Evolutionary conservation across 2,113 vertebrate genomes (phyloP).

Genomic region (Zosterops japonicus): DNA sequence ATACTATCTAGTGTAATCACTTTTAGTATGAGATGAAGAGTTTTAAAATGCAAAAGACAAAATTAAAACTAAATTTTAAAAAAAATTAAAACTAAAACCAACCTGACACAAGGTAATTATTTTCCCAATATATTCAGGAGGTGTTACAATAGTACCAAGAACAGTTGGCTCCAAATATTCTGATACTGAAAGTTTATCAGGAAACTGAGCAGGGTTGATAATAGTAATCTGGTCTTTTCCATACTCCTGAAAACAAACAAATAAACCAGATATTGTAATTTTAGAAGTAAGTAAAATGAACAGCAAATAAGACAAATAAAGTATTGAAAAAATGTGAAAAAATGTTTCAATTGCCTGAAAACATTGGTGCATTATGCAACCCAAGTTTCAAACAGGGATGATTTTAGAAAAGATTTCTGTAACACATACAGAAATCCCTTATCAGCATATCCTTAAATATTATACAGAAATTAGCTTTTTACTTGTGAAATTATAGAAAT

Average conservation of each 20-base stretch:
- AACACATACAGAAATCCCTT: background rate
- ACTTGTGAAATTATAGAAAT: background rate
- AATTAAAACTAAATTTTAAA: background rate
- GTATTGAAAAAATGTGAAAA: background rate
- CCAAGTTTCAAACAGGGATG: background rate
- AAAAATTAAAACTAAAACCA: constrained; percentile 37
- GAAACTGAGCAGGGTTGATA: constrained; percentile 91
- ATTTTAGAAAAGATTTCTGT: background rate
- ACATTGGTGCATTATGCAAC: background rate
- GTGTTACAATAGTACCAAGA: constrained; percentile 89
- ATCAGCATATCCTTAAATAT: background rate
- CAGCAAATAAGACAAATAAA: background rate
- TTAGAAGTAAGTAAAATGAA: background rate
- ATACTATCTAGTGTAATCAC: background rate
- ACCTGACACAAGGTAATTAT: constrained; percentile 93
- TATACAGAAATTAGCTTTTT: background rate
- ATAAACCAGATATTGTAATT: background rate
- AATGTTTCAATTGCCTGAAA: background rate
- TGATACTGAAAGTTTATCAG: constrained; percentile 82
- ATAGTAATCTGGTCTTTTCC: constrained; percentile 87
- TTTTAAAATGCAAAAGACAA: background rate
- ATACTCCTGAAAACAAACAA: constrained; percentile 78
- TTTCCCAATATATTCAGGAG: constrained; percentile 85
- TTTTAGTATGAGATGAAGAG: background rate
- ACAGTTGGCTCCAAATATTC: constrained; percentile 94